Conservation (phyloP, 2,797 vertebrate genomes). For the Alauda arvensis region DNA sequence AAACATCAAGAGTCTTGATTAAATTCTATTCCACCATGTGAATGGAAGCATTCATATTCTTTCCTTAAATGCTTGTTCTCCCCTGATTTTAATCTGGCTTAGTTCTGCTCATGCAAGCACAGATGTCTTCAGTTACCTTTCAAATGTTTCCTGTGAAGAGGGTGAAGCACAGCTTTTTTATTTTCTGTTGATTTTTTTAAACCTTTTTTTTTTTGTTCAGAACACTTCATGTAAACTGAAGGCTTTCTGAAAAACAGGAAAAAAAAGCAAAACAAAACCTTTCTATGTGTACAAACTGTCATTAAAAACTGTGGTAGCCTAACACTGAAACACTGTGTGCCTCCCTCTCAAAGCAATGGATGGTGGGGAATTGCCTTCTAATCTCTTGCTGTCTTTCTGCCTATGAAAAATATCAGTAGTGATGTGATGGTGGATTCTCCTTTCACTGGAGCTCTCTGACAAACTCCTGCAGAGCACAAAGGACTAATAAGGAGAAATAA, state of each 20-base stretch:
- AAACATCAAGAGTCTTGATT: background rate
- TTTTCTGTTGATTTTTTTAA: background rate
- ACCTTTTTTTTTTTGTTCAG: background rate
- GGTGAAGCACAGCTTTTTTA: background rate
- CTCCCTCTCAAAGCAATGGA: background rate
- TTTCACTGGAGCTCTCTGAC: background rate
- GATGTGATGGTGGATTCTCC: background rate
- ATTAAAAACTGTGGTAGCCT: background rate
- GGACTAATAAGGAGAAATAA: background rate
- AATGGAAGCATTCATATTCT: background rate
- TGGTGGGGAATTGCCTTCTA: background rate
- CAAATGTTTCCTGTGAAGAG: background rate
- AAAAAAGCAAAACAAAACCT: background rate
- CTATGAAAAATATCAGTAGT: background rate
- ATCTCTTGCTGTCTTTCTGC: background rate
- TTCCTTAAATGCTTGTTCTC: background rate
- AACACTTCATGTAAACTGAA: background rate
- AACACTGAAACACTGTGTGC: background rate
- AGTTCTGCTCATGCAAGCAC: background rate
- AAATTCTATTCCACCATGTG: background rate
- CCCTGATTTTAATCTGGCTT: background rate
- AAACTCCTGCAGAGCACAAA: background rate
- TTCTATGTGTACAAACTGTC: background rate
- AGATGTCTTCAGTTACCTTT: background rate
- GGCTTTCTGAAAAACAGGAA: background rate